Base-by-base conservation (phyloP, 2,797 vertebrate species). In the Aulostomus chinensis region DNA sequence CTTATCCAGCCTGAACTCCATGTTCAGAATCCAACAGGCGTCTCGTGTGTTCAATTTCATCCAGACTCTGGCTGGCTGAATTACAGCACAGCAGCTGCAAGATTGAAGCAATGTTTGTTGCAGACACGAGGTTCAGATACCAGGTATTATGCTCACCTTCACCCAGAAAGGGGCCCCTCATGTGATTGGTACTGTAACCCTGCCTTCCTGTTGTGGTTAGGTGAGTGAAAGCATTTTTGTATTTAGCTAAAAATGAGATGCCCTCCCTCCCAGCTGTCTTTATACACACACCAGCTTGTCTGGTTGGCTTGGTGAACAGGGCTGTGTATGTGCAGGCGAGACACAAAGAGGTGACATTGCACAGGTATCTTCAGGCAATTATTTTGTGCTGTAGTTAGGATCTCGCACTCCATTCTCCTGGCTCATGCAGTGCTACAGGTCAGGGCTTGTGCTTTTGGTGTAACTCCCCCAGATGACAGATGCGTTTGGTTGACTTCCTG, bases 191-290 rank as follows among this genome's bases (percentile, higher is more conserved):
- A 43, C 62, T 42, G 47, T 32, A 13, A 42, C 50, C 35, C 57
- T 53, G 56, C 38, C 28, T 58, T 51, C 71, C 56, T 71, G 52
- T 60, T 66, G 47, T 42, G 38, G 42, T 70, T 72, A 9, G 75
- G 69, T 60, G 64, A 76, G 60, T 73, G 56, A 76, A 71, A 68
- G 79, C 74, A 62, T 63, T 75, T 85, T 85, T 81, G 73, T 78
- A 54, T 78, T 78, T 50, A 58, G 66, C 4, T 1, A 79, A 84
- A 86, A 62, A 78, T 84, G 76, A 84, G 65, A 77, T 71, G 78
- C 81, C 64, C 59, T 30, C 46, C 51, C 67, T 68, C 60, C 73
- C 64, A 57, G 49, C 53, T 12, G 24, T 21, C 43, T 60, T 14
- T 66, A 51, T 56, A 41, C 61, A 34, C 66, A 48, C 54, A 51